Conservation (phyloP, 1,140 invertebrate species). For the Phenacoccus solenopsis region DNA sequence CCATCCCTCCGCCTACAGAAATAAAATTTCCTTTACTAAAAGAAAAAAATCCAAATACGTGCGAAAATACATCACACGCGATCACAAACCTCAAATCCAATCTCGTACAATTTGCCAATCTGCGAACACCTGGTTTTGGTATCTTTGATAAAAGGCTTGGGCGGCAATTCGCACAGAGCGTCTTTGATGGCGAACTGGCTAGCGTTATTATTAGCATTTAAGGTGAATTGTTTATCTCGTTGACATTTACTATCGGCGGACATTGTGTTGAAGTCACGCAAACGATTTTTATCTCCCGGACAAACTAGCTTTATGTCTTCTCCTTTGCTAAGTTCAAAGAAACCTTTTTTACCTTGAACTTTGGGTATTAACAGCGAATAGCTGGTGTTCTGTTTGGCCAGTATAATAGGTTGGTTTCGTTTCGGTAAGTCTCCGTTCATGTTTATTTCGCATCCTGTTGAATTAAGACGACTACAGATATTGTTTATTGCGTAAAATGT, state of each 20-base stretch:
- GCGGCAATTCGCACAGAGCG: background rate
- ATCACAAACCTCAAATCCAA: conserved; percentile 4
- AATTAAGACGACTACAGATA: background rate
- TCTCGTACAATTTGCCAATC: background rate
- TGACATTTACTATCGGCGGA: background rate
- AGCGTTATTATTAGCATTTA: background rate
- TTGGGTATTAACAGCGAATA: background rate
- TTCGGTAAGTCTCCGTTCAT: conserved; percentile 9
- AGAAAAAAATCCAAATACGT: too few relatives aligned
- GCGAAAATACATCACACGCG: too few relatives aligned
- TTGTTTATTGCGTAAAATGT: background rate
- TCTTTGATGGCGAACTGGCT: background rate
- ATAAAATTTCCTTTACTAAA: too few relatives aligned
- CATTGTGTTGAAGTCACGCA: background rate
- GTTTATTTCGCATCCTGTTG: conserved; percentile 13
- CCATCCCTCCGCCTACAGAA: conserved; percentile 10
- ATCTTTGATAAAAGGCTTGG: background rate
- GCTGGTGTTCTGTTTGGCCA: background rate
- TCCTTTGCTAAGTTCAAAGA: background rate
- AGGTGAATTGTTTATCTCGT: background rate
- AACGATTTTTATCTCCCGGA: conserved; percentile 15
- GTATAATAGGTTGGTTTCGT: conserved; percentile 14
- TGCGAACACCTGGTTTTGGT: background rate
- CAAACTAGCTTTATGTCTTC: conserved; percentile 7
- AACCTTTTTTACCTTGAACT: background rate